A percentile compares a stretch with the other conserved stretches of the same genome.
phyloP scores from a whole-genome alignment of 2,888 invertebrate species.

The Pterostichus niger region DNA sequence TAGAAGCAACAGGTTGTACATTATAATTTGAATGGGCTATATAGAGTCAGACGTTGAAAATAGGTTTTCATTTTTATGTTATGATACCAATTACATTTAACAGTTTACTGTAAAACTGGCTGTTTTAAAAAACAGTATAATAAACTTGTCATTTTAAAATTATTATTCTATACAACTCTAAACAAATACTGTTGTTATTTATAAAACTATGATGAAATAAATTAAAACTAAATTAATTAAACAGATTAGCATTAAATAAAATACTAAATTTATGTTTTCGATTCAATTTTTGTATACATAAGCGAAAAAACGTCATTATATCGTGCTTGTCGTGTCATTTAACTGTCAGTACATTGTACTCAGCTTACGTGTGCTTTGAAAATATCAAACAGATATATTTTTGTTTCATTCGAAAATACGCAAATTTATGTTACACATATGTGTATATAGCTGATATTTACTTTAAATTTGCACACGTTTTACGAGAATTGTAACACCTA shows the following conservation, averaged over 20 bases:
- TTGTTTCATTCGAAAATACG: slow-evolving; percentile 1
- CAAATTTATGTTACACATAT: not conserved
- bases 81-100: slow-evolving; percentile 4
- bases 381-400: not conserved
- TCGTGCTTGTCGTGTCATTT: not conserved
- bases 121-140: not conserved
- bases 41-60: not conserved
- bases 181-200: too few relatives aligned
- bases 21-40: slow-evolving; percentile 12
- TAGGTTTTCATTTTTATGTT: not conserved
- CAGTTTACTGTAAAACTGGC: not conserved
- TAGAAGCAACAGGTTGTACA: slow-evolving; percentile 21
- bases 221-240: not conserved
- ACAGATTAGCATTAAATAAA: not conserved
- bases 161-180: too few relatives aligned
- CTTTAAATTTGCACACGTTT: too few relatives aligned
- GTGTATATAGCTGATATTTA: too few relatives aligned
- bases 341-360: slow-evolving; percentile 27
- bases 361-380: not conserved
- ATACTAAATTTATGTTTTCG: slow-evolving; percentile 7
- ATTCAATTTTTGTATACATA: not conserved
- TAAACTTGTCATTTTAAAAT: not conserved
- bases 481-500: too few relatives aligned
- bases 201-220: too few relatives aligned
- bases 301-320: slow-evolving; percentile 17